A percentile compares a stretch with the other conserved stretches of the same genome.
Evolutionary conservation across 1,140 invertebrate species (phyloP).

Genomic region (Orius insidiosus): DNA sequence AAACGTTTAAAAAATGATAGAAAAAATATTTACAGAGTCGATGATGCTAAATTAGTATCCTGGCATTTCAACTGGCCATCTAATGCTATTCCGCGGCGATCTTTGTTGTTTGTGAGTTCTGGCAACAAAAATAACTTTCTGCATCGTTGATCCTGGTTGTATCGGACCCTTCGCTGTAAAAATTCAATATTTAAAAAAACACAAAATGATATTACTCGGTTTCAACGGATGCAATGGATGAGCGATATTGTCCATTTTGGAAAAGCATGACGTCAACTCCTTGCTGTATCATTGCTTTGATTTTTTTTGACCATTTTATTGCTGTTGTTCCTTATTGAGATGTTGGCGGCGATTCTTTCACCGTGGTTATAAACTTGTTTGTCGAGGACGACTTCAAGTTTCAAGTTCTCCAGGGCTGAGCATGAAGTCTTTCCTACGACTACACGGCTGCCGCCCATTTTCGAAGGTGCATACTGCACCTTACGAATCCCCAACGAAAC

Average conservation of each 20-base stretch:
- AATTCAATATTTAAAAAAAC: slow-evolving; percentile 19
- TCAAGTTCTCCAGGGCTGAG: slow-evolving; percentile 84
- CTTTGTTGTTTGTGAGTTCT: slow-evolving; percentile 57
- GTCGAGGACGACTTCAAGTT: slow-evolving; percentile 90
- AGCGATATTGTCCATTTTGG: slow-evolving; percentile 95
- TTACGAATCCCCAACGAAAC: slow-evolving; percentile 63
- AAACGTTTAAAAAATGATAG: slow-evolving; percentile 2
- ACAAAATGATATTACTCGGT: too few relatives aligned
- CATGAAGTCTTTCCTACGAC: slow-evolving; percentile 94
- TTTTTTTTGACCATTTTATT: slow-evolving; percentile 98
- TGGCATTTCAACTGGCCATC: slow-evolving; percentile 80
- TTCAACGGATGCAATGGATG: slow-evolving; percentile 81
- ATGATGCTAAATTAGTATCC: slow-evolving; percentile 89
- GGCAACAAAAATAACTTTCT: slow-evolving; percentile 83
- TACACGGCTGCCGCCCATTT: slow-evolving; percentile 83
- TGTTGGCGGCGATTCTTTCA: slow-evolving; percentile 82
- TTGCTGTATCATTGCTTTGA: slow-evolving; percentile 81
- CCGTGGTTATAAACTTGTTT: slow-evolving; percentile 61
- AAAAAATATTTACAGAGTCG: slow-evolving; percentile 60
- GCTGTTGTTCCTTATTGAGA: slow-evolving; percentile 91
- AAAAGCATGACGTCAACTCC: slow-evolving; percentile 96
- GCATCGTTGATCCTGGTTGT: slow-evolving; percentile 78
- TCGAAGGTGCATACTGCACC: slow-evolving; percentile 82
- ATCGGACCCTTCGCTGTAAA: slow-evolving; percentile 77
- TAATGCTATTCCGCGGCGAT: slow-evolving; percentile 82